Percentiles rank a stretch among this genome's conserved stretches.
Evolutionary conservation across 2,113 vertebrate species (phyloP).

Genomic region (Mus spicilegus): DNA sequence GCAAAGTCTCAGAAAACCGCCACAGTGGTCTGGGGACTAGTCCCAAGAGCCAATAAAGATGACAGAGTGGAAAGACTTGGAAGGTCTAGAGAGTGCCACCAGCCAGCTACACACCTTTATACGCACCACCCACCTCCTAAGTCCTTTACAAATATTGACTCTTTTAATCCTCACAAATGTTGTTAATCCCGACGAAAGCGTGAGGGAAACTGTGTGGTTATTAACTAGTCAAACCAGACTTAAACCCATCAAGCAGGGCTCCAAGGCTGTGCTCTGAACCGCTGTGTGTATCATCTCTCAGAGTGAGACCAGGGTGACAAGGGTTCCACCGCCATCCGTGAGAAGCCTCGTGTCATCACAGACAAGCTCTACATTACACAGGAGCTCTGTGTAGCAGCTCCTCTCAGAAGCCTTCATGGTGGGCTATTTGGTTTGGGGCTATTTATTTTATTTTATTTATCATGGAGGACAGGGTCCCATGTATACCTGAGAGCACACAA

Average conservation of each 20-base stretch:
- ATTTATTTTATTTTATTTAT: not conserved
- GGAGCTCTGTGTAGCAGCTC: not conserved
- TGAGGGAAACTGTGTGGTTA: not conserved
- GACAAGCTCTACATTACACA: not conserved
- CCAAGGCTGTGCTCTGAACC: too few relatives aligned
- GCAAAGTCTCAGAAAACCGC: not conserved
- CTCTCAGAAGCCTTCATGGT: not conserved
- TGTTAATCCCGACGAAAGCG: not conserved
- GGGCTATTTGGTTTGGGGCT: not conserved
- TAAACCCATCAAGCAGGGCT: not conserved
- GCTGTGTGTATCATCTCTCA: not conserved
- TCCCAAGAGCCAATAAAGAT: not conserved
- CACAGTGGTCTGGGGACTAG: not conserved
- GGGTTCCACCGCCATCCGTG: accelerated
- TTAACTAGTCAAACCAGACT: not conserved
- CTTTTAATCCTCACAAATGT: not conserved
- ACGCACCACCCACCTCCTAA: not conserved
- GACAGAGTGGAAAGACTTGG: not conserved
- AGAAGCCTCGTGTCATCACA: too few relatives aligned
- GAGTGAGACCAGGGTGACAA: not conserved
- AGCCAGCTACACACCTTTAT: not conserved
- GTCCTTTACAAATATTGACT: constrained; percentile 21
- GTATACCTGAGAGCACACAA: not conserved
- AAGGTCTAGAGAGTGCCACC: not conserved
- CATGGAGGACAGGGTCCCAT: too few relatives aligned